These are phyloP conservation scores for Eubasilissa splendida DNA, from an alignment of 2,888 invertebrate genomes.

Conservation along the genomic window DNA sequence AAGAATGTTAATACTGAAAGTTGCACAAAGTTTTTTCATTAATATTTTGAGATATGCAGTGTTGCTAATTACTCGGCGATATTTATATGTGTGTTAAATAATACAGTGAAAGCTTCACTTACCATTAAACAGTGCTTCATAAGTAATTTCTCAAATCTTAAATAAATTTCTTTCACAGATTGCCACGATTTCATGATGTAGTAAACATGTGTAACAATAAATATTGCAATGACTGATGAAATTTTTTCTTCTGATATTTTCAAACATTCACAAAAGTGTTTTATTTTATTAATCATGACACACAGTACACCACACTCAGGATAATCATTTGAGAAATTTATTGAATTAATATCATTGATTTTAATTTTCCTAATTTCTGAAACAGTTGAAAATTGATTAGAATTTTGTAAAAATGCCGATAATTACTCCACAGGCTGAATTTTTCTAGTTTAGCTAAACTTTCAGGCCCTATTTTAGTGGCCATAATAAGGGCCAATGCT, in stretches of 20 bases:
- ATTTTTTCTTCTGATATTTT: slow-evolving; percentile 12
- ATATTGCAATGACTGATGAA: slow-evolving; percentile 17
- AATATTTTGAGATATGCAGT: too few relatives aligned
- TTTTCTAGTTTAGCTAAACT: too few relatives aligned
- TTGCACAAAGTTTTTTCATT: too few relatives aligned
- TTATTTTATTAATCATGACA: slow-evolving; percentile 21
- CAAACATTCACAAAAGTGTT: slow-evolving; percentile 23
- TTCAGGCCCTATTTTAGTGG: too few relatives aligned
- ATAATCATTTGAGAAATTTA: neutral
- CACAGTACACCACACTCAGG: neutral
- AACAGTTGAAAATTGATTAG: neutral
- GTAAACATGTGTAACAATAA: slow-evolving; percentile 32
- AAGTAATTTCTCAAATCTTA: slow-evolving; percentile 29
- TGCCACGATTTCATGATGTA: slow-evolving; percentile 32
- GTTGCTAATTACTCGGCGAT: too few relatives aligned
- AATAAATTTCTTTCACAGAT: slow-evolving; percentile 21
- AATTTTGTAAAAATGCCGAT: too few relatives aligned
- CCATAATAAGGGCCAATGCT: too few relatives aligned
- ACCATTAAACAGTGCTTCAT: slow-evolving; percentile 28
- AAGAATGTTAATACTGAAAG: too few relatives aligned
- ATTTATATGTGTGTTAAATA: neutral
- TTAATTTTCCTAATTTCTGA: slow-evolving; percentile 21
- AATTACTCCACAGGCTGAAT: too few relatives aligned
- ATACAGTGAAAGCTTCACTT: slow-evolving; percentile 1
- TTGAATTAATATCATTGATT: neutral